Percentiles rank a stretch among this genome's conserved stretches.
Conservation (phyloP, 2,113 vertebrate genomes). For the Lanius collurio region DNA sequence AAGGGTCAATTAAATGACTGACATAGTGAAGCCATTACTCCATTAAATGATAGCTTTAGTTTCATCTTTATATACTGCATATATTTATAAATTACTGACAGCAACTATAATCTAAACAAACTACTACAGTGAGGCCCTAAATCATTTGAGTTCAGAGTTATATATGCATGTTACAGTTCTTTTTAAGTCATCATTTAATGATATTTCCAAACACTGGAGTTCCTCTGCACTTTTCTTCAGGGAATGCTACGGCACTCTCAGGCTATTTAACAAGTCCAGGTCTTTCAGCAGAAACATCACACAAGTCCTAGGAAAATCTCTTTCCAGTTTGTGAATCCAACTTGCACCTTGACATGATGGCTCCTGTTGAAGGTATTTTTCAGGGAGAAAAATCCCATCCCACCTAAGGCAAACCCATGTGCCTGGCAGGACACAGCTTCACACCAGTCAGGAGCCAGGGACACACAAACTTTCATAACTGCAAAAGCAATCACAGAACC, state of each 20-base stretch:
- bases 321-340: background rate
- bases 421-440: background rate
- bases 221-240: background rate
- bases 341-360: background rate
- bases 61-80: background rate
- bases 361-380: background rate
- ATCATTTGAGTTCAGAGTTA: background rate
- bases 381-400: background rate
- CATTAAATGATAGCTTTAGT: slow-evolving; percentile 20
- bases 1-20: slow-evolving; percentile 27
- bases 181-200: background rate
- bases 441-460: background rate
- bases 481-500: background rate
- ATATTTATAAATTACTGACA: slow-evolving; percentile 5
- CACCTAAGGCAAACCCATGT: fast-evolving
- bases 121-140: background rate
- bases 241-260: background rate
- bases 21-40: slow-evolving; percentile 19
- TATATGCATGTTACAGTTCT: background rate
- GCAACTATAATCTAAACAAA: background rate
- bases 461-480: background rate
- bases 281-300: background rate
- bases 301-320: background rate
- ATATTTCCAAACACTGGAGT: background rate
- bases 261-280: background rate